phyloP scores from a whole-genome alignment of 2,888 invertebrate genomes.

The Pyrocoelia pectoralis region DNA sequence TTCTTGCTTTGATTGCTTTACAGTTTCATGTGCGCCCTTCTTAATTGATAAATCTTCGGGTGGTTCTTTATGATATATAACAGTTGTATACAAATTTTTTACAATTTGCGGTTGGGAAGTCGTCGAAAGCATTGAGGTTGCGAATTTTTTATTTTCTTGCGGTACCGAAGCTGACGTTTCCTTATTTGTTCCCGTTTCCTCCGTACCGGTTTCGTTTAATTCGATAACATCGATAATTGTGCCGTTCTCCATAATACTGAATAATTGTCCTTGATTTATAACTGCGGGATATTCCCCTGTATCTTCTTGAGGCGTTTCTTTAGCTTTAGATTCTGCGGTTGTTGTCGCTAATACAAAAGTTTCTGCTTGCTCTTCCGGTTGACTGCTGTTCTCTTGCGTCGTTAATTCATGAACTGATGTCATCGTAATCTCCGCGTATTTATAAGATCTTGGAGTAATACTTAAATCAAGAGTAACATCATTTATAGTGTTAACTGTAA shows the following conservation, averaged over 20 bases:
- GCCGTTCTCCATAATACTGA: constrained; percentile 59
- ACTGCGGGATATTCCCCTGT: constrained; percentile 55
- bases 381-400: constrained; percentile 35
- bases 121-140: constrained; percentile 12
- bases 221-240: constrained; percentile 59
- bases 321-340: constrained; percentile 40
- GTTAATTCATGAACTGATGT: constrained; percentile 34
- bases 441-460: constrained; percentile 34
- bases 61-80: constrained; percentile 48
- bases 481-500: constrained; percentile 33
- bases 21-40: constrained; percentile 33
- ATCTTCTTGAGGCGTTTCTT: constrained; percentile 35
- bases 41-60: constrained; percentile 46
- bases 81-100: constrained; percentile 43
- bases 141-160: constrained; percentile 24
- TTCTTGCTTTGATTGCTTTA: constrained; percentile 40
- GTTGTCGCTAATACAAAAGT: constrained; percentile 31
- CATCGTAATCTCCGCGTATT: constrained; percentile 34
- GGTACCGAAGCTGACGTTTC: constrained; percentile 32
- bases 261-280: constrained; percentile 59
- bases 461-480: constrained; percentile 42
- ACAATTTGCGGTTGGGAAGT: constrained; percentile 21
- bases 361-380: constrained; percentile 41
- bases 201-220: constrained; percentile 54
- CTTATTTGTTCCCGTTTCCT: constrained; percentile 41